phyloP scores from a whole-genome alignment of 2,888 invertebrate species.

The Synanthedon formicaeformis region DNA sequence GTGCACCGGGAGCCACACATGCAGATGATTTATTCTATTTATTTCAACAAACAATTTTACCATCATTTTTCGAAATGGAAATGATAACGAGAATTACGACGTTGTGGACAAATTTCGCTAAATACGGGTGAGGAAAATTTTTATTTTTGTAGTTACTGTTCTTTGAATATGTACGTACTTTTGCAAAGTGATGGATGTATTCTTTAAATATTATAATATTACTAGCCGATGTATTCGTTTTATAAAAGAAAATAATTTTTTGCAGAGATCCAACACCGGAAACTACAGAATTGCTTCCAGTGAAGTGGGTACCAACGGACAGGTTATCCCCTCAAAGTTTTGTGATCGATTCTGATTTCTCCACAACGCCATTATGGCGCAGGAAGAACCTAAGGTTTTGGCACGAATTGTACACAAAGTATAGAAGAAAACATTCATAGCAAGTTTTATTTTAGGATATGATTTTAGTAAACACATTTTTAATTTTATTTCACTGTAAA shows the following conservation, averaged over 20 bases:
- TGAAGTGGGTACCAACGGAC: constrained; percentile 32
- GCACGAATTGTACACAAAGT: constrained; percentile 34
- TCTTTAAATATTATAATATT: no score
- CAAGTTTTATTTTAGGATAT: no score
- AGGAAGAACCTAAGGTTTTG: constrained; percentile 26
- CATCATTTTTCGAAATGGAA: constrained; percentile 27
- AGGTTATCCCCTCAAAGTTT: constrained; percentile 21
- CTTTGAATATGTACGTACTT: no score
- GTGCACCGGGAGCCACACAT: constrained; percentile 35
- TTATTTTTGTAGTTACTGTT: neutral
- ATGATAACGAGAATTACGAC: constrained; percentile 41
- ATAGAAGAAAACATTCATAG: constrained; percentile 22
- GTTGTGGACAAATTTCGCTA: constrained; percentile 54
- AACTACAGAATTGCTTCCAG: constrained; percentile 21
- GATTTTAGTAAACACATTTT: neutral
- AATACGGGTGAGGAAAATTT: constrained; percentile 16
- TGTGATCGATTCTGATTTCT: constrained; percentile 31
- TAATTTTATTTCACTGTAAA: neutral
- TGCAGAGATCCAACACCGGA: constrained; percentile 45
- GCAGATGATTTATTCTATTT: constrained; percentile 50
- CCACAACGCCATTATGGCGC: constrained; percentile 31
- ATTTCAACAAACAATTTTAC: constrained; percentile 27
- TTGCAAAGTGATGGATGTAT: no score
- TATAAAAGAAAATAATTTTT: neutral
- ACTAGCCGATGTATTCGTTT: no score